Percentiles rank a stretch among this genome's conserved stretches.
These are phyloP conservation scores for Cephus sareptanus DNA, from an alignment of 2,888 invertebrate genomes.

Conservation along the genomic window DNA sequence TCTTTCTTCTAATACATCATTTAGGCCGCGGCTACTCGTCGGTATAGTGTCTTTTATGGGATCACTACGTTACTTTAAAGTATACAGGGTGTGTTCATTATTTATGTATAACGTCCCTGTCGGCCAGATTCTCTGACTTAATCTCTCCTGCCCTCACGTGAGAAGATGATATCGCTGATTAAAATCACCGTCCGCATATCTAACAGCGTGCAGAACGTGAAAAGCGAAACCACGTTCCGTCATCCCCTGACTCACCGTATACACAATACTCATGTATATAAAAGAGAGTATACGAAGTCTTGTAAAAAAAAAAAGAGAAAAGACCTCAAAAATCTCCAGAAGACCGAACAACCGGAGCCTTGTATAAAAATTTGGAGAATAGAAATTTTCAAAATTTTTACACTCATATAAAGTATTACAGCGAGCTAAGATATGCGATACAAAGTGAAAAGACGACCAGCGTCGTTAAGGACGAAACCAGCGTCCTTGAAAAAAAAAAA, in stretches of 20 bases:
- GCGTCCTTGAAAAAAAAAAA: constrained; percentile 33
- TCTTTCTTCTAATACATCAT: constrained; percentile 33
- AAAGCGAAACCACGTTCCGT: not conserved
- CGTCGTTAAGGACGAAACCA: constrained; percentile 45
- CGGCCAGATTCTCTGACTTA: not conserved
- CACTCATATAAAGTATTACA: not conserved
- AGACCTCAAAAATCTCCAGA: not conserved
- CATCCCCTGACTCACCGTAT: not conserved
- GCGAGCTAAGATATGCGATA: not conserved
- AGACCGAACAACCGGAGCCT: not conserved
- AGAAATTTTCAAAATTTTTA: not conserved
- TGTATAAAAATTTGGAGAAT: not conserved
- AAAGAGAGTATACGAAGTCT: not conserved
- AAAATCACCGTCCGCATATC: not conserved
- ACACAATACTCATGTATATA: not conserved
- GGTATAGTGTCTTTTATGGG: constrained; percentile 27
- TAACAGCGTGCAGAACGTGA: not conserved
- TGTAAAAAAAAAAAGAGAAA: not conserved
- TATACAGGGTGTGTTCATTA: not conserved
- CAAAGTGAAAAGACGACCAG: constrained; percentile 41
- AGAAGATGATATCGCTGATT: not conserved
- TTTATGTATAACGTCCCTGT: constrained; percentile 9
- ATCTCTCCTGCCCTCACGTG: not conserved
- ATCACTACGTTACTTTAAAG: constrained; percentile 6
- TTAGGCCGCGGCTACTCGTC: constrained; percentile 56